phyloP scores from a whole-genome alignment of 2,888 invertebrate species.

The Orthonychiurus folsomi region DNA sequence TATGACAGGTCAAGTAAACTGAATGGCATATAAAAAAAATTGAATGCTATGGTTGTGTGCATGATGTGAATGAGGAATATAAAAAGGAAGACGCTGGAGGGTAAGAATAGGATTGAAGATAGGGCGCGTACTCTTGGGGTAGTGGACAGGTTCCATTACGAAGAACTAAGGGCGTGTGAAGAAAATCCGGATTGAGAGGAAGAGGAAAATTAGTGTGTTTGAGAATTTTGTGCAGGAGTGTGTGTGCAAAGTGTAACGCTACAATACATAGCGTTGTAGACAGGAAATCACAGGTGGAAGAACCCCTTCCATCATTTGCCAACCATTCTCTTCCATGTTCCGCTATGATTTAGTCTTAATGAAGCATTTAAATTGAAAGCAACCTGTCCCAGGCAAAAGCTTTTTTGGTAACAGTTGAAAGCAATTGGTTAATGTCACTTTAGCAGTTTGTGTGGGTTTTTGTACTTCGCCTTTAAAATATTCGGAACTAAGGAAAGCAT shows the following conservation, averaged over 20 bases:
- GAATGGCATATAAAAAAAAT: no score
- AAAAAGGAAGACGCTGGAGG: background rate
- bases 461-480: no score
- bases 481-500: no score
- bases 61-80: background rate
- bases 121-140: no score
- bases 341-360: background rate
- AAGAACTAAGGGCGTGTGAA: conserved; percentile 41
- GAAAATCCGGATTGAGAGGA: conserved; percentile 41
- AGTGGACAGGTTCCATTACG: conserved; percentile 3
- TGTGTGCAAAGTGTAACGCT: conserved; percentile 3
- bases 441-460: no score
- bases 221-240: background rate
- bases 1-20: background rate
- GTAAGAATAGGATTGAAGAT: no score
- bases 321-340: background rate
- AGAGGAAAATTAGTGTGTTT: conserved; percentile 39
- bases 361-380: background rate
- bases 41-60: background rate
- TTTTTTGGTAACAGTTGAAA: no score
- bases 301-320: conserved; percentile 19
- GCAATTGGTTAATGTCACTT: no score
- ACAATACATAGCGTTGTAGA: conserved; percentile 14
- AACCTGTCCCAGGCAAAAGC: no score
- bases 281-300: conserved; percentile 40